Percentiles rank a stretch among this genome's conserved stretches.
Conservation (phyloP, 2,888 invertebrate genomes). For the Brachynemurus nebulosus region DNA sequence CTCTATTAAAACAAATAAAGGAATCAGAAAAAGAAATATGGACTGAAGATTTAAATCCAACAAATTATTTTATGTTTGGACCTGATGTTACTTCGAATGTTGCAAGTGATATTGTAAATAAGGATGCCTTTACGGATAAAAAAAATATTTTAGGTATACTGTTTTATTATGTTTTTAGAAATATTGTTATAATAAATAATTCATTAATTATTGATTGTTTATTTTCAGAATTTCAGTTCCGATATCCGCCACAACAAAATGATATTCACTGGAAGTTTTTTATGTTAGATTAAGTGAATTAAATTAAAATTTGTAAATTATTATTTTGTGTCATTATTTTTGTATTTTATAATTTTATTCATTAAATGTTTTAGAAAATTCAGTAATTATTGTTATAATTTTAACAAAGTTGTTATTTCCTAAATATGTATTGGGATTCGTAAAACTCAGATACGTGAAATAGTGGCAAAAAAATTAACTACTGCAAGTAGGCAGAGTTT, state of each 20-base stretch:
- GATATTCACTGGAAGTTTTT: slow-evolving; percentile 6
- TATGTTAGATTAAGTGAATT: slow-evolving; percentile 3
- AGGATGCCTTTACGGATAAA: not conserved
- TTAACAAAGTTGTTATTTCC: too few relatives aligned
- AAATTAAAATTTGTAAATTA: not conserved
- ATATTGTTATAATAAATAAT: not conserved
- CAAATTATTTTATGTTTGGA: slow-evolving; percentile 1
- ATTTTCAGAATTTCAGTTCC: slow-evolving; percentile 8
- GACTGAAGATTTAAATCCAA: not conserved
- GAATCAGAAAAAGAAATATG: slow-evolving; percentile 4
- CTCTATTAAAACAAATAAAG: slow-evolving; percentile 6
- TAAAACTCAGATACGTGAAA: too few relatives aligned
- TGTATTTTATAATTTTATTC: not conserved
- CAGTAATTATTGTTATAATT: too few relatives aligned
- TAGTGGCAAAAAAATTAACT: not conserved
- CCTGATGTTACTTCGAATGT: slow-evolving; percentile 6
- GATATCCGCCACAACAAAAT: slow-evolving; percentile 4
- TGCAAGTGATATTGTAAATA: not conserved
- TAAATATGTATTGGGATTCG: not conserved
- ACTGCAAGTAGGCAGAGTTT: too few relatives aligned
- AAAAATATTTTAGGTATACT: slow-evolving; percentile 4
- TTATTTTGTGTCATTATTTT: not conserved
- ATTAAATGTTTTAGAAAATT: too few relatives aligned
- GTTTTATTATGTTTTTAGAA: not conserved
- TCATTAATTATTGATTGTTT: not conserved